These are phyloP conservation scores for Drosophila acutilabella DNA, from an alignment of 2,888 invertebrate species.

Conservation along the genomic window DNA sequence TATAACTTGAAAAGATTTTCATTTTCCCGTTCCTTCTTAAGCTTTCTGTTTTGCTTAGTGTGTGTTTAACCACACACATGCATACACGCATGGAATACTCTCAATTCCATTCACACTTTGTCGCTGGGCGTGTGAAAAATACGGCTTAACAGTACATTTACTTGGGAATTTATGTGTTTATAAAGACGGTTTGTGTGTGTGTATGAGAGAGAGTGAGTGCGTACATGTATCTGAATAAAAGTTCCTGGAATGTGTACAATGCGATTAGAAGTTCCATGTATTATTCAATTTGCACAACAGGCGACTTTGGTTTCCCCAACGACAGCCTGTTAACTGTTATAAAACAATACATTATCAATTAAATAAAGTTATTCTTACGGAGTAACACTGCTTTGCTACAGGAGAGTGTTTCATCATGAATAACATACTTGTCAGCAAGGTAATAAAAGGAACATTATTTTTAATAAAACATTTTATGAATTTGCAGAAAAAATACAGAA, in stretches of 20 bases:
- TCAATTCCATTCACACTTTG: slow-evolving; percentile 63
- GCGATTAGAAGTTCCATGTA: slow-evolving; percentile 50
- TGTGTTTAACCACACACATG: slow-evolving; percentile 28
- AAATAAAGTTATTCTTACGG: background rate
- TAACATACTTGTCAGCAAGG: no score
- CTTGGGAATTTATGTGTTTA: slow-evolving; percentile 76
- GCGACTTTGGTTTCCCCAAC: slow-evolving; percentile 25
- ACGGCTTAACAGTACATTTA: slow-evolving; percentile 79
- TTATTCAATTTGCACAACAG: slow-evolving; percentile 68
- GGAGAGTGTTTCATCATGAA: no score
- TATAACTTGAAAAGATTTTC: background rate
- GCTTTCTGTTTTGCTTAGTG: background rate
- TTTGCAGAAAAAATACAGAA: background rate
- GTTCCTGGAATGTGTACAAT: slow-evolving; percentile 41
- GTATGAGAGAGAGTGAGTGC: slow-evolving; percentile 1
- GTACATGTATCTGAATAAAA: slow-evolving; percentile 1
- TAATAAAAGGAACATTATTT: no score
- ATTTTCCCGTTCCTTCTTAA: background rate
- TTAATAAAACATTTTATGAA: no score
- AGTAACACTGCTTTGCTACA: no score
- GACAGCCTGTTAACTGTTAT: background rate
- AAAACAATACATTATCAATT: slow-evolving; percentile 10
- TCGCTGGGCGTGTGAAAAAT: slow-evolving; percentile 62
- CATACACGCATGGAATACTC: slow-evolving; percentile 13
- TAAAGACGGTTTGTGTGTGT: slow-evolving; percentile 45